These are phyloP conservation scores for Ranitomeya imitator DNA, from an alignment of 2,113 vertebrate genomes.

Conservation along the genomic window DNA sequence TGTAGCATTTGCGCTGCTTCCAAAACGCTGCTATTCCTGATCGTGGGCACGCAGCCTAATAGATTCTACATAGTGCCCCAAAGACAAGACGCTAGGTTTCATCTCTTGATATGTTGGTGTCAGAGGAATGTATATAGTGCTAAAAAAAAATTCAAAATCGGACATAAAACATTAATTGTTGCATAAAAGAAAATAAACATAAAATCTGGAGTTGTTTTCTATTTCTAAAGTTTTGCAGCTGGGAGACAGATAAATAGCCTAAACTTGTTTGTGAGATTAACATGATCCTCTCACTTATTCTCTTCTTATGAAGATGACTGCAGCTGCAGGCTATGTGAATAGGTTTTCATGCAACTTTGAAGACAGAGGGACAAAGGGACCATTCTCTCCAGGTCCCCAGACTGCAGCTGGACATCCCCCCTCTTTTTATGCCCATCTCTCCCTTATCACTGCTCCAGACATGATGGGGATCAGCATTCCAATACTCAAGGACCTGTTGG, in stretches of 20 bases:
- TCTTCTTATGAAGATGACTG: constrained; percentile 54
- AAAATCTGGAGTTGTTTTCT: constrained; percentile 31
- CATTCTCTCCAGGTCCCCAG: constrained; percentile 50
- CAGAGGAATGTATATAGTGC: background rate
- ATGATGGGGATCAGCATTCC: constrained; percentile 57
- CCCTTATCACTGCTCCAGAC: constrained; percentile 53
- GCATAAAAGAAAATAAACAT: background rate
- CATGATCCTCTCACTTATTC: constrained; percentile 48
- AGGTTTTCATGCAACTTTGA: constrained; percentile 53
- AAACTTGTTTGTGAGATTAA: constrained; percentile 46
- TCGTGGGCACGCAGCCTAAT: background rate
- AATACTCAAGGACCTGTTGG: constrained; percentile 46
- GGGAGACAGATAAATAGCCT: constrained; percentile 54
- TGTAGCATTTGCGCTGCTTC: no score
- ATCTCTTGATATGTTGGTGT: background rate
- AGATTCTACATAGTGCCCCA: background rate
- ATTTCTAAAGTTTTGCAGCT: constrained; percentile 43
- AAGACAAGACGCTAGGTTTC: background rate
- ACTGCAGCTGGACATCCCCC: constrained; percentile 56
- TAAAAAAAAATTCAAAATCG: background rate
- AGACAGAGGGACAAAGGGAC: constrained; percentile 47
- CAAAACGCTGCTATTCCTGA: no score
- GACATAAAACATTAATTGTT: background rate
- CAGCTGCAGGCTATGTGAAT: constrained; percentile 57
- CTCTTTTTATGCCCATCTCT: constrained; percentile 39